Conservation (phyloP, 2,797 vertebrate genomes). For the Tolypeutes matacus region DNA sequence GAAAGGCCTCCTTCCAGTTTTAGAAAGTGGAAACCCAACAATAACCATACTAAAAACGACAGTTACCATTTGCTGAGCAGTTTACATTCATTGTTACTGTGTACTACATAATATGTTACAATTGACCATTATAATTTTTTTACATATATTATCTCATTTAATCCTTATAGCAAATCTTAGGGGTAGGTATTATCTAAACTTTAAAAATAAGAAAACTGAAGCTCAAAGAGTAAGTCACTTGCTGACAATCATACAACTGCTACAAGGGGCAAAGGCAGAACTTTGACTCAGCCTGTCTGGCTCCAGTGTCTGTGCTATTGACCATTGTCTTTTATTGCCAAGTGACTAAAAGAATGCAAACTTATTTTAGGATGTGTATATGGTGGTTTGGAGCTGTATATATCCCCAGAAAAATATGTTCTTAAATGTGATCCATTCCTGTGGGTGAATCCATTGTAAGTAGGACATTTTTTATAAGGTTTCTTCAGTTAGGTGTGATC, state of each 20-base stretch:
- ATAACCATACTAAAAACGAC: background rate
- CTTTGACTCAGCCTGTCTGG: background rate
- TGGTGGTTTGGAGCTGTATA: too few relatives aligned
- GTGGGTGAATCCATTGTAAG: too few relatives aligned
- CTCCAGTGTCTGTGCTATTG: too few relatives aligned
- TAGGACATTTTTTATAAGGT: too few relatives aligned
- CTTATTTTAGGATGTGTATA: background rate
- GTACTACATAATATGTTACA: background rate
- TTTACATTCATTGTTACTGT: background rate
- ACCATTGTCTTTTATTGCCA: background rate
- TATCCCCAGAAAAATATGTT: too few relatives aligned
- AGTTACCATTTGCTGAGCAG: background rate
- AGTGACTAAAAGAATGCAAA: background rate
- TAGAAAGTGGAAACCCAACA: background rate
- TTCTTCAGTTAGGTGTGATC: too few relatives aligned
- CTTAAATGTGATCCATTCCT: too few relatives aligned
- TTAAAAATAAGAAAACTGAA: constrained; percentile 30
- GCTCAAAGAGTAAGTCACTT: constrained; percentile 13
- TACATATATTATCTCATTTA: constrained; percentile 1
- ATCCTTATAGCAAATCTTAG: background rate
- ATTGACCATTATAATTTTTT: background rate
- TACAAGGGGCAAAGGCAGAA: background rate
- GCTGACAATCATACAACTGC: background rate
- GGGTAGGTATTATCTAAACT: background rate
- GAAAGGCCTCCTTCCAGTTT: background rate